These are phyloP conservation scores for Carcina quercana DNA, from an alignment of 2,888 invertebrate genomes.

Conservation along the genomic window DNA sequence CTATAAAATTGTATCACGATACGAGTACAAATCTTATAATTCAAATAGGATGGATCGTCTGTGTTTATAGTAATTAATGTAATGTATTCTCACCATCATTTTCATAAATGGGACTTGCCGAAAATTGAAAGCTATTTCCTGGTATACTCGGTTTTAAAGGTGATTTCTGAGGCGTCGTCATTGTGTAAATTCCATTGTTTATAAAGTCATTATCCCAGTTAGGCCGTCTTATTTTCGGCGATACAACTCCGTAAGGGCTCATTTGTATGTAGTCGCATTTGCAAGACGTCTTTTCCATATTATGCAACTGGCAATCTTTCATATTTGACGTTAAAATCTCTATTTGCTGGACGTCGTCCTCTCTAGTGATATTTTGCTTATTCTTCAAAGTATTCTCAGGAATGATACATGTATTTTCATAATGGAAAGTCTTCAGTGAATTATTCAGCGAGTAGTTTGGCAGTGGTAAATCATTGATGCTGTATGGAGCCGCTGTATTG, in stretches of 20 bases:
- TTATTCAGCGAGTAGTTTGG: constrained; percentile 76
- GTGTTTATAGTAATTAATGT: neutral
- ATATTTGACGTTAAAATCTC: constrained; percentile 60
- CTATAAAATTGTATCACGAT: no score
- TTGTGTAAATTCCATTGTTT: constrained; percentile 61
- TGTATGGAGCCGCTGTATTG: constrained; percentile 50
- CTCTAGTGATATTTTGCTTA: constrained; percentile 57
- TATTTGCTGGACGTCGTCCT: constrained; percentile 63
- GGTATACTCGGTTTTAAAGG: constrained; percentile 52
- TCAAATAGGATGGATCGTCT: no score
- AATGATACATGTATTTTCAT: constrained; percentile 63
- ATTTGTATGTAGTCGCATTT: constrained; percentile 67
- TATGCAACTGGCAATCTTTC: constrained; percentile 64
- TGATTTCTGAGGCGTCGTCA: constrained; percentile 61
- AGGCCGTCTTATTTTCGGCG: constrained; percentile 49
- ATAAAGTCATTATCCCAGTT: constrained; percentile 61
- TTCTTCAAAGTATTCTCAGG: constrained; percentile 63
- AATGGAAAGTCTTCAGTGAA: constrained; percentile 68
- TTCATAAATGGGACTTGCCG: constrained; percentile 61
- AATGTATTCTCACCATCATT: constrained; percentile 46
- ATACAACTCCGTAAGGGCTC: constrained; percentile 60
- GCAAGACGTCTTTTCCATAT: constrained; percentile 55
- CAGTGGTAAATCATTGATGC: constrained; percentile 65
- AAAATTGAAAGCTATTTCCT: constrained; percentile 64
- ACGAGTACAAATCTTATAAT: no score